Evolutionary conservation across 2,888 invertebrate genomes (phyloP), one percentile per base, ranked within the genome.

Genomic region (Stegophylla sp.): DNA sequence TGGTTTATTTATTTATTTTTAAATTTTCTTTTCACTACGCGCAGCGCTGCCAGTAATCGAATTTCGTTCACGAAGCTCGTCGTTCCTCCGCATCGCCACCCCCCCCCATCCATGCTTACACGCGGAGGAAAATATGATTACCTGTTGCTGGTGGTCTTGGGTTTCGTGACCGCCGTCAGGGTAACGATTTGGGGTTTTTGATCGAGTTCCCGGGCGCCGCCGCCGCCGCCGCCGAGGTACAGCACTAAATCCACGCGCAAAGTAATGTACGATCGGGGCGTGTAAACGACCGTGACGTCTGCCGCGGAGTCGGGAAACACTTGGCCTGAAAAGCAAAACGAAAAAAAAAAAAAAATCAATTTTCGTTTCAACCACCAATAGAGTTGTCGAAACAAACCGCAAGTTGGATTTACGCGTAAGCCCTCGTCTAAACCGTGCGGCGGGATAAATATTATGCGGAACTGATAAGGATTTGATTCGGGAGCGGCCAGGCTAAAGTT

Each of bases 391-490:
- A 66, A 66, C 41, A 1, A 20, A 77, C 77, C 77, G 20, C 67
- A 45, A 45, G 69, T 59, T 7, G 77, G 77, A 28, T 59, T 45
- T 17, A 69, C 59, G 2, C 9, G 48, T 34, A 77, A 77, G 5
- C 56, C 23, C 10, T 48, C n/a, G n/a, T n/a, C 23, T 34, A 28
- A 45, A 20, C 28, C 43, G 23, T 17, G 5, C 1, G 69, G 5
- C 1, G 69, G 77, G 45, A 77, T 59, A n/a, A 77, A 69, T 45
- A 69, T 59, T 45, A 69, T 59, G 17, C 77, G 77, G n/a, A 69
- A 77, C 28, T 23, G 69, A 67, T 77, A 77, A 17, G 66, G 74
- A 9, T 63, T 23, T 43, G 74, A 51, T 64, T 75, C 51, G 12
- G 77, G 77, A 59, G 9, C n/a, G n/a, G n/a, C n/a, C 12, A 77